A percentile compares a stretch with the other conserved stretches of the same genome.
Evolutionary conservation across 2,888 invertebrate species (phyloP).

Genomic region (Leucophenga maculata): DNA sequence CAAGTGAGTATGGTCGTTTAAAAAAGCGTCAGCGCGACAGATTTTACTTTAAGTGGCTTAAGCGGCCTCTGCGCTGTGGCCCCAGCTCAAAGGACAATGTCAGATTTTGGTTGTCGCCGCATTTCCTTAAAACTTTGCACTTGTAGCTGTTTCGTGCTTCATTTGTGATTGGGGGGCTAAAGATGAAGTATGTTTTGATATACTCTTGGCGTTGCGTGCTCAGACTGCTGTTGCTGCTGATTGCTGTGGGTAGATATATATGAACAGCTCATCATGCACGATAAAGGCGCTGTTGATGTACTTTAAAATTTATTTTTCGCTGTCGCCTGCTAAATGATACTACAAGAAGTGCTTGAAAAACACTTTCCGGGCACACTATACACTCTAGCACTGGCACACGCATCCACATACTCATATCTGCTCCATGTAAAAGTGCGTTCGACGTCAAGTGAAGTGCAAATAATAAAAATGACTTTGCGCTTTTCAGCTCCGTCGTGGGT

Average conservation of each 20-base stretch:
- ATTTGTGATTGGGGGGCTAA: too few relatives aligned
- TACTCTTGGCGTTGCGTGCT: neutral
- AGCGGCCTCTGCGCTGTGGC: neutral
- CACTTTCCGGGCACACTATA: slow-evolving; percentile 1
- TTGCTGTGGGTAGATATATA: neutral
- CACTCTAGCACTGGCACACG: neutral
- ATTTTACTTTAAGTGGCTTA: neutral
- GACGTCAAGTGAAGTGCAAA: neutral
- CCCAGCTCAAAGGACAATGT: neutral
- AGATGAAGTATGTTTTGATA: too few relatives aligned
- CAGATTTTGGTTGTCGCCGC: neutral
- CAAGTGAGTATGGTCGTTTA: slow-evolving; percentile 74
- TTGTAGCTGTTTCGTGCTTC: too few relatives aligned
- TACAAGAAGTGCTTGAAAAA: neutral
- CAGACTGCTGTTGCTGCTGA: neutral
- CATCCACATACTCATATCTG: neutral
- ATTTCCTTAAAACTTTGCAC: too few relatives aligned
- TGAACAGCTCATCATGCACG: neutral
- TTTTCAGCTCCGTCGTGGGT: neutral
- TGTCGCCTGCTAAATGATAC: too few relatives aligned
- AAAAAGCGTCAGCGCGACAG: neutral
- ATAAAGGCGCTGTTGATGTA: too few relatives aligned
- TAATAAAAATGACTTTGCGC: slow-evolving; percentile 12
- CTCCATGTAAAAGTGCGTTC: neutral
- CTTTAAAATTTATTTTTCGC: too few relatives aligned